A percentile compares a stretch with the other conserved stretches of the same genome.
These are phyloP conservation scores for Chaetogeoica ovagalla DNA, from an alignment of 2,888 invertebrate genomes.

Conservation along the genomic window DNA sequence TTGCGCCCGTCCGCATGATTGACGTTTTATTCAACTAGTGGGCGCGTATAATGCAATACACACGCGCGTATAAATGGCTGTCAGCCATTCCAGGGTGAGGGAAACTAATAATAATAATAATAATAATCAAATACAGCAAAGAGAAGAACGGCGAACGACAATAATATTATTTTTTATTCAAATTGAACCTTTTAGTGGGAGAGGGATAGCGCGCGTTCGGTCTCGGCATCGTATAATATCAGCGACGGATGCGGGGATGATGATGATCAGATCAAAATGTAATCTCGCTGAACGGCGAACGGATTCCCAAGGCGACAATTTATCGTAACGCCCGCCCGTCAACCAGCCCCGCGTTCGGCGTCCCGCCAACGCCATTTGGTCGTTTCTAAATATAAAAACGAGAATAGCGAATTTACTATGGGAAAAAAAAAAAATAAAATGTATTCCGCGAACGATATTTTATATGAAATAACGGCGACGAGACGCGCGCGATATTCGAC, in stretches of 20 bases:
- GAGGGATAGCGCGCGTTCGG: neutral
- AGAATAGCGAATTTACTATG: neutral
- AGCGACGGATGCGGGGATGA: neutral
- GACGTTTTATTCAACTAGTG: constrained; percentile 16
- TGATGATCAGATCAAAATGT: constrained; percentile 50
- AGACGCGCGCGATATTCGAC: no score
- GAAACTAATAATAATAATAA: neutral
- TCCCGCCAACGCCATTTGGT: constrained; percentile 28
- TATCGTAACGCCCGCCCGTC: constrained; percentile 8
- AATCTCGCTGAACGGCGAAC: constrained; percentile 47
- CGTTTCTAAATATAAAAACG: constrained; percentile 34
- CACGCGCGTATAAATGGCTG: constrained; percentile 1
- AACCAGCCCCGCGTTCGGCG: constrained; percentile 16
- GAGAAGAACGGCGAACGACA: constrained; percentile 1
- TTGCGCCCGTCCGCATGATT: constrained; percentile 11
- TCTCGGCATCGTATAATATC: constrained; percentile 21
- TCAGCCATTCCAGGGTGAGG: neutral
- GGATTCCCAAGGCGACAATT: constrained; percentile 49
- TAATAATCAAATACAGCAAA: constrained; percentile 26
- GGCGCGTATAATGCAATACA: neutral
- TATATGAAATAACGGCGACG: no score
- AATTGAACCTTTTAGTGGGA: constrained; percentile 14
- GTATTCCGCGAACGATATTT: no score
- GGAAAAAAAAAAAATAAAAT: no score
- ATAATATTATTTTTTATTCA: constrained; percentile 43